Conservation (phyloP, 2,113 vertebrate genomes). For the Helogale parvula region DNA sequence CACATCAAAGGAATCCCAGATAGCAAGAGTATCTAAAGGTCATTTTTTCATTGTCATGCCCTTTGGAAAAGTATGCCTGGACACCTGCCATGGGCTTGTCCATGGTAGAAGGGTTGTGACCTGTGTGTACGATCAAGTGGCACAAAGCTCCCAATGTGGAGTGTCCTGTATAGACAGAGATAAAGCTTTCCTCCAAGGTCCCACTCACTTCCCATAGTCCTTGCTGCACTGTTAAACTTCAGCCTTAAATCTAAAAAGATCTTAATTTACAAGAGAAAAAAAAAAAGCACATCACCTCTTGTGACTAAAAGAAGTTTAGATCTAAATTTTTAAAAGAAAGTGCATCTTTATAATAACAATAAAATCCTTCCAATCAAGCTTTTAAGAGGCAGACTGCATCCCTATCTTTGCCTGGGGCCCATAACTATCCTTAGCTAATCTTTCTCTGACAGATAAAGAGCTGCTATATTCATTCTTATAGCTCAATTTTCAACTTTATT, state of each 20-base stretch:
- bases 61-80: neutral
- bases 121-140: neutral
- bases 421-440: slow-evolving; percentile 84
- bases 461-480: slow-evolving; percentile 78
- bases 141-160: neutral
- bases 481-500: slow-evolving; percentile 83
- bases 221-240: neutral
- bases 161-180: neutral
- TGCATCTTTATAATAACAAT: slow-evolving; percentile 77
- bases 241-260: slow-evolving; percentile 31
- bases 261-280: slow-evolving; percentile 26
- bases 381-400: slow-evolving; percentile 81
- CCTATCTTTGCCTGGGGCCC: slow-evolving; percentile 79
- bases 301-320: slow-evolving; percentile 47
- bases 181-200: neutral
- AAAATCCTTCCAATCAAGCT: slow-evolving; percentile 76
- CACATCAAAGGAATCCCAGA: neutral
- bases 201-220: neutral
- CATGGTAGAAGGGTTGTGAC: neutral
- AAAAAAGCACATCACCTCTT: slow-evolving; percentile 53
- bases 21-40: slow-evolving; percentile 18
- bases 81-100: neutral
- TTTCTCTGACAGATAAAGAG: slow-evolving; percentile 84
- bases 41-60: neutral
- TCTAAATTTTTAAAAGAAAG: slow-evolving; percentile 80